phyloP scores from a whole-genome alignment of 2,113 vertebrate genomes.

The Neodontobutis hainanensis region DNA sequence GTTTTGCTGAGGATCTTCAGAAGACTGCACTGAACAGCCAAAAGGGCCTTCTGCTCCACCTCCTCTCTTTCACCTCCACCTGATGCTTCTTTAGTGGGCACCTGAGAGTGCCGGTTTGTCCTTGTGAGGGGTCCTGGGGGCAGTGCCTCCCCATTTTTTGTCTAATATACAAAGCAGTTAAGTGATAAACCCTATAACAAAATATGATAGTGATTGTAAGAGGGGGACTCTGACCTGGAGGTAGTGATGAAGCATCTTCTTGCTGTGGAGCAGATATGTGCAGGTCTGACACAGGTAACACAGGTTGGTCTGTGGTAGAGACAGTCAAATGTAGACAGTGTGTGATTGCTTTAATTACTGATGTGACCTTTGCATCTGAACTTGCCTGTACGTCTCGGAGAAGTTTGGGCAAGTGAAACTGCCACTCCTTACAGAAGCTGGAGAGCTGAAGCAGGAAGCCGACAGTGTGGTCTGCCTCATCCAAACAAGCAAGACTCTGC shows the following conservation, averaged over 20 bases:
- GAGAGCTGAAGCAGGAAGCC: slow-evolving; percentile 97
- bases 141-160: slow-evolving; percentile 89
- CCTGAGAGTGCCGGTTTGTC: slow-evolving; percentile 76
- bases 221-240: slow-evolving; percentile 83
- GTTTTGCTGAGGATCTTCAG: slow-evolving; percentile 98
- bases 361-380: background rate
- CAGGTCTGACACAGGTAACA: slow-evolving; percentile 97
- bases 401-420: slow-evolving; percentile 94
- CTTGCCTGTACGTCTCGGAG: slow-evolving; percentile 90
- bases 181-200: background rate
- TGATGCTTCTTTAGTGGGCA: slow-evolving; percentile 78
- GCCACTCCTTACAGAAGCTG: slow-evolving; percentile 94
- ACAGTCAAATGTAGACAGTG: background rate
- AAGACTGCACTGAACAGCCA: slow-evolving; percentile 90
- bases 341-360: too few relatives aligned
- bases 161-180: slow-evolving; percentile 68
- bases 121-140: slow-evolving; percentile 80
- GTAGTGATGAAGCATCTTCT: slow-evolving; percentile 98
- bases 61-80: slow-evolving; percentile 83
- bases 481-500: slow-evolving; percentile 92
- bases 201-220: background rate
- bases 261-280: slow-evolving; percentile 95
- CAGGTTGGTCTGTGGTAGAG: slow-evolving; percentile 86
- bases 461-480: slow-evolving; percentile 96
- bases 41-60: slow-evolving; percentile 86